Base-by-base conservation (phyloP, 2,113 vertebrate genomes). In the Atrichornis clamosus region DNA sequence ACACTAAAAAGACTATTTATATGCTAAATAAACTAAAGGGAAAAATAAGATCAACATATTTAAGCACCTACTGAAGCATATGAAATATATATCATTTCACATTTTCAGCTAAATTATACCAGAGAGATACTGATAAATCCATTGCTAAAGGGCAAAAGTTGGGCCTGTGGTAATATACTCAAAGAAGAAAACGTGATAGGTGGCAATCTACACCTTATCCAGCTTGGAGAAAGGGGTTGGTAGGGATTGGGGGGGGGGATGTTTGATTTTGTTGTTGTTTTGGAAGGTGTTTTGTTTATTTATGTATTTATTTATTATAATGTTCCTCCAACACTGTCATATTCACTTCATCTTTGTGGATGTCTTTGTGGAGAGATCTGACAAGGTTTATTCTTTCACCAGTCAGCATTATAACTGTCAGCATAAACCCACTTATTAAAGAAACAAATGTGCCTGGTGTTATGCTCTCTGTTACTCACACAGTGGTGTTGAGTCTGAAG, bases 161-260 rank as follows among this genome's bases (percentile, higher is more conserved):
- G 5, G 19, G 5, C 3, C 37, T 74, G 19, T 59, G 67, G 12
- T 83, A 83, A 59, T 30, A 64, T 6, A 41, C 27, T 19, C 50
- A 52, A 70, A 82, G 47, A 73, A 47, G 14, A 83, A 62, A 76
- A 65, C 11, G 3, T 49, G 28, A 7, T 73, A 33, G 11, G 13
- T 82, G 39, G 13, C 46, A 77, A 69, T 70, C 9, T 67, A 9
- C 53, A n/a, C 18, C n/a, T 96, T 67, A 68, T 50, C 20, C 18
- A 56, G 28, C 55, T 53, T 69, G 46, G 28, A 42, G n/a, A 73
- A 86, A 4, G 7, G 2, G 2, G 1, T 59, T 13, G 9, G 42
- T 14, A 8, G 8, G 11, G 2, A 12, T 69, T 2, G 5, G 5
- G 12, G 11, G 23, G 2, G 11, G 4, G 1, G 2, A 10, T 56